Conservation (phyloP, 2,113 vertebrate species). For the Irena cyanogastra region DNA sequence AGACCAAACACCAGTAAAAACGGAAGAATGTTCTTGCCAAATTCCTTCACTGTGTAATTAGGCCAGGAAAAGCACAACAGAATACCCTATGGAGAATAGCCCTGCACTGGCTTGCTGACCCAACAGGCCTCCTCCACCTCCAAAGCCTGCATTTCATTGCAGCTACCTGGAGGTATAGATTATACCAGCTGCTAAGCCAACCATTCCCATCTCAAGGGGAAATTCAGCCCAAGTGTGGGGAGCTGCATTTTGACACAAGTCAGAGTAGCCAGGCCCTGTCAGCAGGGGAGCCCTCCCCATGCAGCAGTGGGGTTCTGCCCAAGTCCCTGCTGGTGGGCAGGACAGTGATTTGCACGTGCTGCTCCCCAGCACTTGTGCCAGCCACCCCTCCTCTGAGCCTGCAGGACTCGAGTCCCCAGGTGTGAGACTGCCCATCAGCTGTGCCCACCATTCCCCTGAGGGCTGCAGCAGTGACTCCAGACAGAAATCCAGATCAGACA, state of each 20-base stretch:
- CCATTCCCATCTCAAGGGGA: neutral
- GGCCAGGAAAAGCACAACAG: constrained; percentile 46
- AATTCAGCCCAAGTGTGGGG: neutral
- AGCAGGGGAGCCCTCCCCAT: neutral
- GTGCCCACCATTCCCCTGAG: neutral
- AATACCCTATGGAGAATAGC: neutral
- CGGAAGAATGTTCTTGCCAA: neutral
- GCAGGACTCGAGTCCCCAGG: neutral
- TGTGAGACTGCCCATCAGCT: neutral
- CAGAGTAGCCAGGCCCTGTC: neutral
- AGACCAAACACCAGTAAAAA: neutral
- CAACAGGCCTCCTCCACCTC: neutral
- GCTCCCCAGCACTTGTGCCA: neutral
- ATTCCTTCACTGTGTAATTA: constrained; percentile 12
- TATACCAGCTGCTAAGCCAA: constrained; percentile 10
- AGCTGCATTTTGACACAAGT: neutral
- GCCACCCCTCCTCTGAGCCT: neutral
- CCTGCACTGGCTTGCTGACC: neutral
- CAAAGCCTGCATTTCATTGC: neutral
- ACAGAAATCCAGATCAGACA: neutral
- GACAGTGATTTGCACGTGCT: neutral
- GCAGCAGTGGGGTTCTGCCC: neutral
- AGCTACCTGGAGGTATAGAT: neutral
- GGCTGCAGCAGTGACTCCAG: neutral
- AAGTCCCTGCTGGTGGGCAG: neutral